Evolutionary conservation across 2,797 vertebrate species (phyloP).

Genomic region (Pseudomugil tenellus): DNA sequence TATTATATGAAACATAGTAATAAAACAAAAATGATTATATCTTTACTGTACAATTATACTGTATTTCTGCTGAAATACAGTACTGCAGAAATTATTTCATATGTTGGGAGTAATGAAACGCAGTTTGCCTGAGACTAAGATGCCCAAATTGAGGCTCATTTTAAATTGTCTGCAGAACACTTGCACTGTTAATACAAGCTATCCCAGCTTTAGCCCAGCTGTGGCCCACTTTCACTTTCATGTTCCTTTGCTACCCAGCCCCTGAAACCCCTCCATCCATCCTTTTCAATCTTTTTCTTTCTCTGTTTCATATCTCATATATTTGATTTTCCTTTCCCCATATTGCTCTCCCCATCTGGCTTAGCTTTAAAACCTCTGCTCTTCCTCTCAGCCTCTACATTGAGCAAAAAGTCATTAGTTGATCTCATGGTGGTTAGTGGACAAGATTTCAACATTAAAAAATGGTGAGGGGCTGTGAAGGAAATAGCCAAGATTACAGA

Average conservation of each 20-base stretch:
- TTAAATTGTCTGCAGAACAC: slow-evolving; percentile 28
- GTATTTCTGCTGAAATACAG: background rate
- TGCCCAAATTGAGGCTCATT: slow-evolving; percentile 29
- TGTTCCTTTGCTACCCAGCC: slow-evolving; percentile 51
- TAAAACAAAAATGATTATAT: background rate
- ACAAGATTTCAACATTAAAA: slow-evolving; percentile 12
- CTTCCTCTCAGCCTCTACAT: slow-evolving; percentile 9
- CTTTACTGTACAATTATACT: background rate
- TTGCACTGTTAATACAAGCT: slow-evolving; percentile 52
- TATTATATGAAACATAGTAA: background rate
- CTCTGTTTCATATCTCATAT: slow-evolving; percentile 20
- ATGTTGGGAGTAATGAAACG: background rate
- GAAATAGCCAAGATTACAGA: background rate
- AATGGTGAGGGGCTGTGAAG: background rate
- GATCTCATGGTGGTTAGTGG: slow-evolving; percentile 32
- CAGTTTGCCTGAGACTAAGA: slow-evolving; percentile 12
- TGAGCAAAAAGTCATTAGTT: slow-evolving; percentile 42
- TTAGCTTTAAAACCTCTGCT: slow-evolving; percentile 8
- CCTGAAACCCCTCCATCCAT: slow-evolving; percentile 29
- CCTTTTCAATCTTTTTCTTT: slow-evolving; percentile 17
- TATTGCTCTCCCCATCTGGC: slow-evolving; percentile 12
- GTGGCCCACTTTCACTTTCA: slow-evolving; percentile 66
- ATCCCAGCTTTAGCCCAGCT: slow-evolving; percentile 65
- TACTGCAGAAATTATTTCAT: slow-evolving; percentile 5
- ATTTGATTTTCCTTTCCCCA: slow-evolving; percentile 31